These are phyloP conservation scores for Drosophila gaucha DNA, from an alignment of 2,888 invertebrate species.

Conservation along the genomic window DNA sequence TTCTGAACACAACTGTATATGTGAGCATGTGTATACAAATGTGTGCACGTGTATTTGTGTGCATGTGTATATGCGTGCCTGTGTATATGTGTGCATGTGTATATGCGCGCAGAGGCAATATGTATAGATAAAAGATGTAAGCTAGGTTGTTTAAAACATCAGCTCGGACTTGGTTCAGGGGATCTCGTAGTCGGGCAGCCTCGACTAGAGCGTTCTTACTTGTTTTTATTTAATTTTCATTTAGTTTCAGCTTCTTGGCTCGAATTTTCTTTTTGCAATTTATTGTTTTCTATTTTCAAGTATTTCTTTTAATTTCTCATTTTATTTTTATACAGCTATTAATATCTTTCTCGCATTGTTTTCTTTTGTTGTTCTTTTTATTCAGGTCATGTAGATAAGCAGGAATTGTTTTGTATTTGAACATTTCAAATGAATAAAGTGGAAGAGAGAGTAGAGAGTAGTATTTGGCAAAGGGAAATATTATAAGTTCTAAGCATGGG, in stretches of 20 bases:
- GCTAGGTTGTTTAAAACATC: too few species aligned
- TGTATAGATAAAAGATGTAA: too few species aligned
- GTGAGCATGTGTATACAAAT: too few species aligned
- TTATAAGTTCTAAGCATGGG: not conserved
- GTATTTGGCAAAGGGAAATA: not conserved
- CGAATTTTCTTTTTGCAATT: not conserved
- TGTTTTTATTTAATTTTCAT: constrained; percentile 1
- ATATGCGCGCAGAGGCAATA: too few species aligned
- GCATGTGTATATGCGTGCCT: too few species aligned
- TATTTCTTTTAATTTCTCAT: not conserved
- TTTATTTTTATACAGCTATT: constrained; percentile 6
- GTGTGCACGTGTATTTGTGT: too few species aligned
- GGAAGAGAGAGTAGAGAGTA: not conserved
- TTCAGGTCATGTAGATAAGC: constrained; percentile 1
- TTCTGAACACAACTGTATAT: too few species aligned
- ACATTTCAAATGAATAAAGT: not conserved
- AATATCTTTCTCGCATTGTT: not conserved
- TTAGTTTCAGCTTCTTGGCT: not conserved
- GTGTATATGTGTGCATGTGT: too few species aligned
- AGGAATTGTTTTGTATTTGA: not conserved
- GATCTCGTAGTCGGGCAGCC: too few species aligned
- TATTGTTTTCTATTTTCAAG: not conserved
- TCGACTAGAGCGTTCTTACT: too few species aligned
- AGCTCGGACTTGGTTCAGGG: too few species aligned
- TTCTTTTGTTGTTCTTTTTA: too few species aligned